Evolutionary conservation across 1,140 invertebrate species (phyloP), one percentile per base, ranked within the genome.

Genomic region (Bombus affinis): DNA sequence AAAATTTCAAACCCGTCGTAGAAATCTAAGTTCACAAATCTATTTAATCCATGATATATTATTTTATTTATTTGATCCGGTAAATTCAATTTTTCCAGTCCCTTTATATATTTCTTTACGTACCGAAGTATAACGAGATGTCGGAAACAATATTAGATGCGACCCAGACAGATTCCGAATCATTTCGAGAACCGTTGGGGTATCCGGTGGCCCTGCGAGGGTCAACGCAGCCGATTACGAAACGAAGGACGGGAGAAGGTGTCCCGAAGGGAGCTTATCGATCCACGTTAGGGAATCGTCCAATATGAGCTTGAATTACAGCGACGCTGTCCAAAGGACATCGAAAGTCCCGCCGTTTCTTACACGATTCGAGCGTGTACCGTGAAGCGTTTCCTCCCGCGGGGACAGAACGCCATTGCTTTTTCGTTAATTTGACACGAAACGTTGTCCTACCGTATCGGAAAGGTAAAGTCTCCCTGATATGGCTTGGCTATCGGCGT

Each of bases 381-480:
- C 88, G 85, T 81, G 85, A 89, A 90, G 77, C 85, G 73, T 79
- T 74, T 62, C 47, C 80, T 86, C 90, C 90, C 85, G 47, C 81
- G 87, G 89, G 87, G 88, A 53, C 84, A 47, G 72, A 68, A 90
- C 83, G 90, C 89, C 87, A 86, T 85, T 89, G 85, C 89, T 91
- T 90, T 88, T 91, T 90, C 90, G 81, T 77, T 91, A 91, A 91
- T 91, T 90, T 91, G 90, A 91, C 90, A 87, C 89, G 89, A 88
- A 91, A 91, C 90, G 90, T 91, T 90, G 89, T 86, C 80, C 86
- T 81, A 47, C 68, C 80, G 68, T 88, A 88, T 88, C 80, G 89
- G 72, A 28, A 32, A 72, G 81, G 79, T 70, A 66, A 47, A 47
- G 85, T 78, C 57, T 66, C 28, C 57, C 53, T 39, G 65, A 35